A percentile compares a stretch with the other conserved stretches of the same genome.
These are phyloP conservation scores for Hydractinia symbiolongicarpus DNA, from an alignment of 30 jellyfish, hydroid and myxozoan genomes.

Conservation along the genomic window DNA sequence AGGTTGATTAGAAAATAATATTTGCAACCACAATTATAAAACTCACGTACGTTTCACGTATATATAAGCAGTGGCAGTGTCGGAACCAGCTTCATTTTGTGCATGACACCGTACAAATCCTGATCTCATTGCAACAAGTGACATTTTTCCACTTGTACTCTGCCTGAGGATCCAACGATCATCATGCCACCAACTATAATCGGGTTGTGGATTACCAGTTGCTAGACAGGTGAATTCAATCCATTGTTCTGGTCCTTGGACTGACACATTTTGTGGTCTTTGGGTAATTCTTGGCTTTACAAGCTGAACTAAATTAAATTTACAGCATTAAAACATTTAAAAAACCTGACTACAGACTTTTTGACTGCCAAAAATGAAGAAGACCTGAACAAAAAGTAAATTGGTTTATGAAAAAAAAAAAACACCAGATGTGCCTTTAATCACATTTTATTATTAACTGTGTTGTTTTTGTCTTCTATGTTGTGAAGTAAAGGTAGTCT, in stretches of 20 bases:
- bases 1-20: no score
- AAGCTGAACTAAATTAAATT: not conserved
- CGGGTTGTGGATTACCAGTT: constrained; percentile 17
- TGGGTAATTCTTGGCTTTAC: not conserved
- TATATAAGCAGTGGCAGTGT: constrained; percentile 38
- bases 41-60: constrained; percentile 60
- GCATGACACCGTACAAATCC: constrained; percentile 57
- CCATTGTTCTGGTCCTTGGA: constrained; percentile 29
- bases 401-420: no score
- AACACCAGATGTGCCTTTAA: no score
- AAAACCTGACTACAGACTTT: no score
- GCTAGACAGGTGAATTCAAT: constrained; percentile 30
- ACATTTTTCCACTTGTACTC: not conserved
- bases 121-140: constrained; percentile 21
- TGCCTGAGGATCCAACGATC: not conserved
- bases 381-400: no score
- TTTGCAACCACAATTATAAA: no score
- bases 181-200: constrained; percentile 19
- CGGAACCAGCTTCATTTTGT: constrained; percentile 58
- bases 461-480: no score
- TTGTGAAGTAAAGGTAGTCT: no score
- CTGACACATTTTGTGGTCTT: constrained; percentile 29
- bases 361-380: no score
- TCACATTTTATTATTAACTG: no score
- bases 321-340: constrained; percentile 12